These are phyloP conservation scores for Drosophila lini DNA, from an alignment of 1,140 invertebrate species.

Conservation along the genomic window DNA sequence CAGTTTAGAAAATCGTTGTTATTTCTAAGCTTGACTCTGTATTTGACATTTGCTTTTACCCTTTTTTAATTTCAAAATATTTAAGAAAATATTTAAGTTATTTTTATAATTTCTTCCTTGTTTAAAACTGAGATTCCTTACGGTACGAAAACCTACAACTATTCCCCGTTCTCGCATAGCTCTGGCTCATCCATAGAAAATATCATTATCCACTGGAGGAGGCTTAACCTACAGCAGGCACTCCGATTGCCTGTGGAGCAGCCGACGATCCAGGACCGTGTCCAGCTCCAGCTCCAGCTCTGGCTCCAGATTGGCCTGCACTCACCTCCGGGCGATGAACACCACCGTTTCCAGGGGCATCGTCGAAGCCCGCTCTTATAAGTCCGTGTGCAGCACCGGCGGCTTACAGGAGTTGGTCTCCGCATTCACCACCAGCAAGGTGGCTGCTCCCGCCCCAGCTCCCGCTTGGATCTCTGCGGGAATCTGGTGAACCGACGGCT, in stretches of 20 bases:
- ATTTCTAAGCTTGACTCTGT: neutral
- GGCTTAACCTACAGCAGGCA: slow-evolving; percentile 49
- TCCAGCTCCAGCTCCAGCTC: slow-evolving; percentile 26
- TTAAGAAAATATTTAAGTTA: neutral
- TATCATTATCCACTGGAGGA: slow-evolving; percentile 48
- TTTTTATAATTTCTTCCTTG: neutral
- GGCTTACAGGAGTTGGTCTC: slow-evolving; percentile 69
- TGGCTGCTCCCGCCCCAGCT: slow-evolving; percentile 6
- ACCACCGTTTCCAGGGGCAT: slow-evolving; percentile 76
- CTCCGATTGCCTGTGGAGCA: slow-evolving; percentile 38
- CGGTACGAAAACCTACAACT: neutral
- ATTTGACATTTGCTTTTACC: no score
- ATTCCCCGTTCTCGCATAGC: slow-evolving; percentile 7
- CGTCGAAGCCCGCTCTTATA: slow-evolving; percentile 69
- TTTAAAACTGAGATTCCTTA: slow-evolving; percentile 17
- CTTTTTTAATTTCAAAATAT: neutral
- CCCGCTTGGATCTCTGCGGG: slow-evolving; percentile 5
- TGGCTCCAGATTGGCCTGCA: slow-evolving; percentile 13
- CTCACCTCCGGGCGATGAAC: slow-evolving; percentile 71
- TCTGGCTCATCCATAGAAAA: slow-evolving; percentile 28
- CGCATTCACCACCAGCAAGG: slow-evolving; percentile 60
- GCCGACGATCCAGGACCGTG: slow-evolving; percentile 26
- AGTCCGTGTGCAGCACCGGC: slow-evolving; percentile 78
- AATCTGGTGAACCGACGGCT: slow-evolving; percentile 33
- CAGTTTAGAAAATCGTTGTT: no score